A percentile compares a stretch with the other conserved stretches of the same genome.
These are phyloP conservation scores for Dysdera silvatica DNA, from an alignment of 1,140 invertebrate species.

Conservation along the genomic window DNA sequence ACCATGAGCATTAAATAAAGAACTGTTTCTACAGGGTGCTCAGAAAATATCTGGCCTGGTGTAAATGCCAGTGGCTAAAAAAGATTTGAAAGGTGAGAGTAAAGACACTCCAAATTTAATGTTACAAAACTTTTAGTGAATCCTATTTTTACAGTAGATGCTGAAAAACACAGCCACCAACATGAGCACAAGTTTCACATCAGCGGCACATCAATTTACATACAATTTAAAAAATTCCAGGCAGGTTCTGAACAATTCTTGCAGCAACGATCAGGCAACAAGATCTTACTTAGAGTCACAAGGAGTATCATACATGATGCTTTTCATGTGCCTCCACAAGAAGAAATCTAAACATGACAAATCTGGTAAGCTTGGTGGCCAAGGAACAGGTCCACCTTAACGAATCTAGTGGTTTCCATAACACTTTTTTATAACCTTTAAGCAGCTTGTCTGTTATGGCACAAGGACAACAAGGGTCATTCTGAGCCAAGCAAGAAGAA, in stretches of 20 bases:
- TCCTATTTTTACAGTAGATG: not conserved
- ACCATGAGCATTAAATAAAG: too few species aligned
- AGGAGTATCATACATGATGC: not conserved
- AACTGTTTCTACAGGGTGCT: too few species aligned
- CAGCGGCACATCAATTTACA: not conserved
- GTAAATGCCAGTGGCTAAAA: too few species aligned
- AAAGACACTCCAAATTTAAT: too few species aligned
- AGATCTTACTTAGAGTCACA: not conserved
- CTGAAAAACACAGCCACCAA: not conserved
- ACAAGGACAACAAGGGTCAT: too few species aligned
- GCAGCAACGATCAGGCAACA: not conserved
- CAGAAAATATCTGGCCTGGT: too few species aligned
- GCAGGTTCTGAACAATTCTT: not conserved
- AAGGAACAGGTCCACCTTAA: conserved; percentile 38
- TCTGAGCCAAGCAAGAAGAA: too few species aligned
- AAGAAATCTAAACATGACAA: conserved; percentile 44
- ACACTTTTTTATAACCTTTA: too few species aligned
- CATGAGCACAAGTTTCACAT: not conserved
- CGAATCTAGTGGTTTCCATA: conserved; percentile 40
- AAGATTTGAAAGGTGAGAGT: too few species aligned
- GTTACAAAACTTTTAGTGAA: too few species aligned
- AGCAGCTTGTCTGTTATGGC: too few species aligned
- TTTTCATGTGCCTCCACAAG: conserved; percentile 38
- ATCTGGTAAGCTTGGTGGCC: conserved; percentile 44
- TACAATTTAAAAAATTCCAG: not conserved